Evolutionary conservation across 1,140 invertebrate genomes (phyloP).

Genomic region (Calephelis nemesis): DNA sequence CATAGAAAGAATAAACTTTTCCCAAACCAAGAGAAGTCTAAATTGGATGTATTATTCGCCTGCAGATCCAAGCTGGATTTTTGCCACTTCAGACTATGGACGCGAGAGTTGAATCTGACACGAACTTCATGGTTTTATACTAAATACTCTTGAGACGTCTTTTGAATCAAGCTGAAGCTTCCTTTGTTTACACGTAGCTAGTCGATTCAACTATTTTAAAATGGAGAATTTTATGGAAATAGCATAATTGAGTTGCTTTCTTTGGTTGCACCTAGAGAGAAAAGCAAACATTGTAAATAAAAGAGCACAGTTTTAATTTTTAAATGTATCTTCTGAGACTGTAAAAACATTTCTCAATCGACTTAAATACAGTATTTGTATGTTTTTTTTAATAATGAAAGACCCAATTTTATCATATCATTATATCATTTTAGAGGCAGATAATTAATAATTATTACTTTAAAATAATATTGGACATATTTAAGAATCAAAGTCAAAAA

Average conservation of each 20-base stretch:
- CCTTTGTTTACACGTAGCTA: constrained; percentile 14
- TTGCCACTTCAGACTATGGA: constrained; percentile 4
- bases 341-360: too few species aligned
- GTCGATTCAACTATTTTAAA: constrained; percentile 20
- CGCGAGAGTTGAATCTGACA: constrained; percentile 17
- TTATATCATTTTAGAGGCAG: too few species aligned
- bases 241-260: not conserved
- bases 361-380: too few species aligned
- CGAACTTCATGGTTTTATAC: constrained; percentile 20
- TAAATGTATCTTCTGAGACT: not conserved
- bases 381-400: too few species aligned
- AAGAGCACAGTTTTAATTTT: not conserved
- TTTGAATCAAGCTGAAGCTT: constrained; percentile 16
- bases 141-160: constrained; percentile 24
- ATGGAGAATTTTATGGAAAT: constrained; percentile 13
- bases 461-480: too few species aligned
- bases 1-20: too few species aligned
- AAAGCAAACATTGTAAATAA: not conserved
- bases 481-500: too few species aligned
- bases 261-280: not conserved
- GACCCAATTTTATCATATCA: too few species aligned
- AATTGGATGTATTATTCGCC: not conserved
- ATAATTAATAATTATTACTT: too few species aligned
- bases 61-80: not conserved
- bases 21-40: not conserved